Percentiles rank a stretch among this genome's conserved stretches.
Conservation (phyloP, 2,797 vertebrate species). For the Agapornis canus region DNA sequence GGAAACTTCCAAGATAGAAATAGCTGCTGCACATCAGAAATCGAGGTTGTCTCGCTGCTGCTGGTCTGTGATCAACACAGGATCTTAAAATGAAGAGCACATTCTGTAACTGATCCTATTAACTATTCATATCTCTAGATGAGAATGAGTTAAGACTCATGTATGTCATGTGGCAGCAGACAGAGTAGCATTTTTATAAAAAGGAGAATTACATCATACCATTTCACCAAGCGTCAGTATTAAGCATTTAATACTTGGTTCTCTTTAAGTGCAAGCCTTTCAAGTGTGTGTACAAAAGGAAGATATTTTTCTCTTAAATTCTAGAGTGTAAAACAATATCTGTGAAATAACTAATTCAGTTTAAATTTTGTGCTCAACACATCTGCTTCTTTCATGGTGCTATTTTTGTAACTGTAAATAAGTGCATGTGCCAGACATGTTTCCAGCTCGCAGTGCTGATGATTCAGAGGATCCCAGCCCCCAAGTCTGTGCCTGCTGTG, state of each 20-base stretch:
- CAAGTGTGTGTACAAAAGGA: not conserved
- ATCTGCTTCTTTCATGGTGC: conserved; percentile 54
- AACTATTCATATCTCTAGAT: not conserved
- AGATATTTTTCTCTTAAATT: not conserved
- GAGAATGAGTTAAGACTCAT: not conserved
- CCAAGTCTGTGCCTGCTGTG: not conserved
- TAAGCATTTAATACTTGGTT: not conserved
- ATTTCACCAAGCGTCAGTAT: not conserved
- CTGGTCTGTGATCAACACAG: not conserved
- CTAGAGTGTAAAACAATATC: not conserved
- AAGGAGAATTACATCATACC: not conserved
- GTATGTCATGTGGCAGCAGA: not conserved
- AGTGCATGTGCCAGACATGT: conserved; percentile 55
- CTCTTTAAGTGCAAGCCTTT: not conserved
- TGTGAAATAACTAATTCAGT: conserved; percentile 7
- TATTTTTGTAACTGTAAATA: conserved; percentile 63
- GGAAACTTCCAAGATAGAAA: conserved; percentile 15
- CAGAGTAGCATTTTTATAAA: not conserved
- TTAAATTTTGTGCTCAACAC: conserved; percentile 7
- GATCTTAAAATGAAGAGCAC: not conserved
- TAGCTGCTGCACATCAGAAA: conserved; percentile 15
- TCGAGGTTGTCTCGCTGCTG: not conserved
- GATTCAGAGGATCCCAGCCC: conserved; percentile 48
- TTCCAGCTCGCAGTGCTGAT: conserved; percentile 10
- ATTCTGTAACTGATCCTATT: not conserved